A percentile compares a stretch with the other conserved stretches of the same genome.
Conservation (phyloP, 2,888 invertebrate genomes). For the Pseudoips prasinana region DNA sequence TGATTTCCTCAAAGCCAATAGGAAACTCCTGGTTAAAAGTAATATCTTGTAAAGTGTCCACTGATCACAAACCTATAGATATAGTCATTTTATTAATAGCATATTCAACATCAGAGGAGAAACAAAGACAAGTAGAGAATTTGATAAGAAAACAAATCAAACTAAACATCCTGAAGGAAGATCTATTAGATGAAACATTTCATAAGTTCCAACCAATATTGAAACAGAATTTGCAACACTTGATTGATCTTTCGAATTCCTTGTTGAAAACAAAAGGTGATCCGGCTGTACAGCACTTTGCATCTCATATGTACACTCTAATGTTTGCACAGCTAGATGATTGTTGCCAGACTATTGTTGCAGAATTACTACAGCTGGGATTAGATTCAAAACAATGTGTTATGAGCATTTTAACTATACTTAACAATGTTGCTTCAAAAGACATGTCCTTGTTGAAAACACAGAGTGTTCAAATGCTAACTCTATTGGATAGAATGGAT, state of each 20-base stretch:
- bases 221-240: slow-evolving; percentile 76
- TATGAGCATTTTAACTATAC: slow-evolving; percentile 56
- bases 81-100: slow-evolving; percentile 85
- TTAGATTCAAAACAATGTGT: slow-evolving; percentile 63
- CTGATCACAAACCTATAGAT: slow-evolving; percentile 86
- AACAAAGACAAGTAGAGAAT: slow-evolving; percentile 83
- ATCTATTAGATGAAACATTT: slow-evolving; percentile 80
- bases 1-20: slow-evolving; percentile 79
- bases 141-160: slow-evolving; percentile 84
- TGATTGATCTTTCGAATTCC: slow-evolving; percentile 81
- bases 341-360: slow-evolving; percentile 61
- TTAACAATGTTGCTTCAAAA: slow-evolving; percentile 63
- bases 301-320: slow-evolving; percentile 79
- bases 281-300: slow-evolving; percentile 79
- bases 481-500: slow-evolving; percentile 88
- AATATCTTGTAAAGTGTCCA: slow-evolving; percentile 69
- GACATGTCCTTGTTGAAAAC: slow-evolving; percentile 74
- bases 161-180: slow-evolving; percentile 80
- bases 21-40: slow-evolving; percentile 82
- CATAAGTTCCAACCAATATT: slow-evolving; percentile 79
- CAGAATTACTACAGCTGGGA: slow-evolving; percentile 64
- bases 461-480: slow-evolving; percentile 83
- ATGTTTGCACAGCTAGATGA: slow-evolving; percentile 70
- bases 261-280: slow-evolving; percentile 77
- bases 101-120: slow-evolving; percentile 82